Conservation (phyloP, 92 coral and sea anemone species). For the Nematostella vectensis region DNA sequence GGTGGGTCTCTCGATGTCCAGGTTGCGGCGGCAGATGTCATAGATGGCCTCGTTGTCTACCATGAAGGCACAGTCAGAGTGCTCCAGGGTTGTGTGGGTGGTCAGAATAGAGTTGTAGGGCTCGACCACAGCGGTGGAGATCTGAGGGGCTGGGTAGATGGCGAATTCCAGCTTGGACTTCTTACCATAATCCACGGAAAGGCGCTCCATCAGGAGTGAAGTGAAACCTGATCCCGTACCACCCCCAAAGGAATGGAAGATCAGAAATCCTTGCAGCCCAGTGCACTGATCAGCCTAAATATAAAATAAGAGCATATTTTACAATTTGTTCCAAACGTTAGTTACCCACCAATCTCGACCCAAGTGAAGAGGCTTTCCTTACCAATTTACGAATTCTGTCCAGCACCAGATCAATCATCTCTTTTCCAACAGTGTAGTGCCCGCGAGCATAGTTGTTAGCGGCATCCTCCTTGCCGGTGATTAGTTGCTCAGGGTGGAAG, state of each 20-base stretch:
- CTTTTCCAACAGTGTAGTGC: conserved; percentile 91
- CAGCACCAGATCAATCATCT: no score
- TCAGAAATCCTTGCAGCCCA: conserved; percentile 49
- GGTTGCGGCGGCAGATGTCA: conserved; percentile 51
- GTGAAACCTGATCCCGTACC: conserved; percentile 92
- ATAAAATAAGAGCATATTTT: no score
- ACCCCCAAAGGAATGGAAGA: background rate
- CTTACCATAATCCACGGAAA: conserved; percentile 54
- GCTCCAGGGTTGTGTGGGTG: conserved; percentile 86
- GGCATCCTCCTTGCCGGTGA: conserved; percentile 94
- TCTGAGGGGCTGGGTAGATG: background rate
- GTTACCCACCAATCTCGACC: no score
- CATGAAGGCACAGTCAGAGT: conserved; percentile 91
- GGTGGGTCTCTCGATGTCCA: background rate
- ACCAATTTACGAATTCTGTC: no score
- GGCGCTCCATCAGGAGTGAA: conserved; percentile 86
- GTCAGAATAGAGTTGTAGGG: conserved; percentile 40
- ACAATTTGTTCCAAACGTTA: no score
- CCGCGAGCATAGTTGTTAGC: conserved; percentile 99
- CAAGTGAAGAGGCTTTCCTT: no score
- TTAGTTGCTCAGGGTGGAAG: conserved; percentile 86
- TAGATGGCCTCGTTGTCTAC: conserved; percentile 93
- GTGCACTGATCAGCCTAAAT: conserved; percentile 97
- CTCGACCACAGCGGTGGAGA: background rate
- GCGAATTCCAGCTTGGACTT: background rate